phyloP scores from a whole-genome alignment of 2,888 invertebrate species.

The Drosophila setosimentum region DNA sequence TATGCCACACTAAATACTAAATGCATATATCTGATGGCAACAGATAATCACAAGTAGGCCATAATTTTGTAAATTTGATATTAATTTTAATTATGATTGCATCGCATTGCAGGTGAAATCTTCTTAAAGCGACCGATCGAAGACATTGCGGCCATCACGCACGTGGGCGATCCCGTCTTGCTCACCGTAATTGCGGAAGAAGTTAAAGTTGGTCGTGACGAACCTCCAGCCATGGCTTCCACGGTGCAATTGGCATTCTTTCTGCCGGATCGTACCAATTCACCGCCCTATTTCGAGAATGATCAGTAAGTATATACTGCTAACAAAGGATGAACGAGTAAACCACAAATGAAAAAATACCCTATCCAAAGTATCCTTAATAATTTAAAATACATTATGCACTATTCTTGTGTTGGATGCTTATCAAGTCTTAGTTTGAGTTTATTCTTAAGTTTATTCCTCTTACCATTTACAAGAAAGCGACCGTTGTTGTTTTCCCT shows the following conservation, averaged over 20 bases:
- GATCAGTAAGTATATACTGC: slow-evolving; percentile 88
- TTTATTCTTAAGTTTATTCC: background rate
- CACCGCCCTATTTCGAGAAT: slow-evolving; percentile 92
- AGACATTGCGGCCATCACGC: slow-evolving; percentile 92
- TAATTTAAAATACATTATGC: background rate
- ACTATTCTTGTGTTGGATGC: background rate
- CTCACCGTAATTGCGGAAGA: slow-evolving; percentile 95
- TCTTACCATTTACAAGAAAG: background rate
- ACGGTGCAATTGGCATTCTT: slow-evolving; percentile 94
- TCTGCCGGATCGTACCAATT: slow-evolving; percentile 91
- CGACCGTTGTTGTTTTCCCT: background rate
- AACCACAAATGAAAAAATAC: background rate
- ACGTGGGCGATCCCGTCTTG: slow-evolving; percentile 93
- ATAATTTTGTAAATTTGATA: background rate
- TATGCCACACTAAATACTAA: background rate
- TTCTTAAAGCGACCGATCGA: slow-evolving; percentile 90
- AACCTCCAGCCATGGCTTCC: slow-evolving; percentile 92
- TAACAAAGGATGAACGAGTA: background rate
- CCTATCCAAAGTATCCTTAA: background rate
- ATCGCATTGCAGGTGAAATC: slow-evolving; percentile 88
- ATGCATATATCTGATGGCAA: background rate
- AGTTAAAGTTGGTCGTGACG: slow-evolving; percentile 90
- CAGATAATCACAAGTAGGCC: background rate
- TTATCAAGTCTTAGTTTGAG: background rate
- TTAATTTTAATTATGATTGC: slow-evolving; percentile 5